A percentile compares a stretch with the other conserved stretches of the same genome.
Evolutionary conservation across 2,113 vertebrate species (phyloP).

Genomic region (Notechis scutatus): DNA sequence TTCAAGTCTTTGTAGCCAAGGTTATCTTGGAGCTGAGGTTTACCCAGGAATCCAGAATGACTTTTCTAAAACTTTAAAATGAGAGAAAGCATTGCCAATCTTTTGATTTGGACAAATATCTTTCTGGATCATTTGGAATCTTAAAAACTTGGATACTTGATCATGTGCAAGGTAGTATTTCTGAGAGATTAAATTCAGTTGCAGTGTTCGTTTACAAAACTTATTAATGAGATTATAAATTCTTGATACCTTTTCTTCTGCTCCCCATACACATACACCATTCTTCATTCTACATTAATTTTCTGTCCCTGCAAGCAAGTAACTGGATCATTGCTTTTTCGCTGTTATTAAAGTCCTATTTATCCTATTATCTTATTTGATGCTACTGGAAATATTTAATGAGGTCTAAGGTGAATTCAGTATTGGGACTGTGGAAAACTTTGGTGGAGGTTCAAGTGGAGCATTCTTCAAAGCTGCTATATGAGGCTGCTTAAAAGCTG

Average conservation of each 20-base stretch:
- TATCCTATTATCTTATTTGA: neutral
- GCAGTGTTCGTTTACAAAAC: conserved; percentile 25
- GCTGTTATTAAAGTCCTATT: neutral
- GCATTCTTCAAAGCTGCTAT: neutral
- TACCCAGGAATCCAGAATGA: conserved; percentile 32
- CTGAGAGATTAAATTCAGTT: conserved; percentile 58
- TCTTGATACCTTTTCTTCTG: conserved; percentile 21
- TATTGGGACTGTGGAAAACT: neutral
- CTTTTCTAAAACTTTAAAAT: conserved; percentile 30
- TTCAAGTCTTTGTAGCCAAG: conserved; percentile 15
- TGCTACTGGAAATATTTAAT: neutral
- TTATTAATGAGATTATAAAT: conserved; percentile 47
- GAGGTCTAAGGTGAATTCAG: neutral
- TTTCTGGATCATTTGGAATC: conserved; percentile 50
- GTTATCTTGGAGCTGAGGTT: conserved; percentile 7
- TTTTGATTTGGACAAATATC: conserved; percentile 47
- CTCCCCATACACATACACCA: neutral
- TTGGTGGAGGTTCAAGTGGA: neutral
- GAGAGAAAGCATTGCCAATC: conserved; percentile 23
- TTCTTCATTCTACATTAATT: neutral
- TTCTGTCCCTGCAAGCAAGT: neutral
- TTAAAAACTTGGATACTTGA: conserved; percentile 59
- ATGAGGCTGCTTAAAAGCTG: neutral
- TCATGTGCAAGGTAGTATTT: conserved; percentile 50
- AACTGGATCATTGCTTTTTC: neutral